These are phyloP conservation scores for Pherbina coryleti DNA, from an alignment of 2,888 invertebrate genomes.

Conservation along the genomic window DNA sequence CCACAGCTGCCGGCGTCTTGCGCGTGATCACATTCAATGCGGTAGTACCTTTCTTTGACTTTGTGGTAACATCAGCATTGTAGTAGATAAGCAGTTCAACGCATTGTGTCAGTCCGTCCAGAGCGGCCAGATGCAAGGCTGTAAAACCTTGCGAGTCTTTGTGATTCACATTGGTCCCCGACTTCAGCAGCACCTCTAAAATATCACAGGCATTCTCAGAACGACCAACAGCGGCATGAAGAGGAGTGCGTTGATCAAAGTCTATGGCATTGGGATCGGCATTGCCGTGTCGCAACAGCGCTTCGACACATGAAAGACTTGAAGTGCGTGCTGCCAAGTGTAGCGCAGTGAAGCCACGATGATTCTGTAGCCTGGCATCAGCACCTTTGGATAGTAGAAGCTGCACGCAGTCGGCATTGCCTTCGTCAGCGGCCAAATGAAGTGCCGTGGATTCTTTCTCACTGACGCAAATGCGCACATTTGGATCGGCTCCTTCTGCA, in stretches of 20 bases:
- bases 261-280: conserved; percentile 85
- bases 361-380: conserved; percentile 80
- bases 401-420: conserved; percentile 85
- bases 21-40: conserved; percentile 87
- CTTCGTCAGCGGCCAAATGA: conserved; percentile 90
- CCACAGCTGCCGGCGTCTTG: conserved; percentile 87
- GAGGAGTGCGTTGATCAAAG: conserved; percentile 82
- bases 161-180: conserved; percentile 86
- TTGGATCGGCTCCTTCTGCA: conserved; percentile 79
- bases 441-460: conserved; percentile 83
- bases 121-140: conserved; percentile 85
- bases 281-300: conserved; percentile 79
- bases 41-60: conserved; percentile 88
- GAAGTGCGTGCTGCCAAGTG: conserved; percentile 87
- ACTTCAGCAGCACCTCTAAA: conserved; percentile 81
- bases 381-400: conserved; percentile 81
- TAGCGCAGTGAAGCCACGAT: conserved; percentile 85
- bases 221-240: conserved; percentile 87
- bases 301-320: conserved; percentile 84
- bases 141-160: conserved; percentile 89
- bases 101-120: conserved; percentile 87
- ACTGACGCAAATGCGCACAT: conserved; percentile 77
- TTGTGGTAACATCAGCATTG: conserved; percentile 88
- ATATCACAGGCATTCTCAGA: conserved; percentile 85
- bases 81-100: conserved; percentile 86